These are phyloP conservation scores for Typhlichthys eigenmanni DNA, from an alignment of 2,797 vertebrate genomes.

Conservation along the genomic window DNA sequence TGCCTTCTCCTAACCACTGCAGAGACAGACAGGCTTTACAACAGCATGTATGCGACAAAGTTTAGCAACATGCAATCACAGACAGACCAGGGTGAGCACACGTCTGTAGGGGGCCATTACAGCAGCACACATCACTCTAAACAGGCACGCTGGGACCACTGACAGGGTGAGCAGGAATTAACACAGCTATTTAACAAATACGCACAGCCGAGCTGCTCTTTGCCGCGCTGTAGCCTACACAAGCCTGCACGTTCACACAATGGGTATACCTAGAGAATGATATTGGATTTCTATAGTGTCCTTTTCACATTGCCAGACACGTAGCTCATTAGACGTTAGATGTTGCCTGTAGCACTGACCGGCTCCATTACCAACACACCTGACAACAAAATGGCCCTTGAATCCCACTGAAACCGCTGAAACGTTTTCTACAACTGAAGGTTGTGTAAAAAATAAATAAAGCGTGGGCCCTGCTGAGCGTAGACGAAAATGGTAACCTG, in stretches of 20 bases:
- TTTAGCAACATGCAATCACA: constrained; percentile 38
- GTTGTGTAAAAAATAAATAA: not conserved
- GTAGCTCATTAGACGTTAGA: constrained; percentile 1
- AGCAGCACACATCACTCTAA: constrained; percentile 48
- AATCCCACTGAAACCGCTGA: not conserved
- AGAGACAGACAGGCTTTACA: too few species aligned
- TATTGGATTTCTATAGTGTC: constrained; percentile 10
- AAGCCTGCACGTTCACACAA: constrained; percentile 16
- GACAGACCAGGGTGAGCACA: constrained; percentile 34
- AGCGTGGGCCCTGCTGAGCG: not conserved
- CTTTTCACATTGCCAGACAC: constrained; percentile 5
- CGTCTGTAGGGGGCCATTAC: constrained; percentile 44
- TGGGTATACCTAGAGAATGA: constrained; percentile 4
- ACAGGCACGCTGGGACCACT: constrained; percentile 40
- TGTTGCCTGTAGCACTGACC: not conserved
- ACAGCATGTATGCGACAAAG: constrained; percentile 34
- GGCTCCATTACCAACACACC: constrained; percentile 15
- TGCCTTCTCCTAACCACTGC: not conserved
- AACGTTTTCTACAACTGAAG: constrained; percentile 10
- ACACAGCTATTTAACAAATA: constrained; percentile 18
- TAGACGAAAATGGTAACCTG: not conserved
- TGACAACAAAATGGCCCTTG: constrained; percentile 2
- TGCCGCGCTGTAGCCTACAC: not conserved
- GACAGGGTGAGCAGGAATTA: constrained; percentile 33
- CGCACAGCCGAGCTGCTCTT: constrained; percentile 3